phyloP scores from a whole-genome alignment of 2,888 invertebrate species.

The Leptura quadrifasciata region DNA sequence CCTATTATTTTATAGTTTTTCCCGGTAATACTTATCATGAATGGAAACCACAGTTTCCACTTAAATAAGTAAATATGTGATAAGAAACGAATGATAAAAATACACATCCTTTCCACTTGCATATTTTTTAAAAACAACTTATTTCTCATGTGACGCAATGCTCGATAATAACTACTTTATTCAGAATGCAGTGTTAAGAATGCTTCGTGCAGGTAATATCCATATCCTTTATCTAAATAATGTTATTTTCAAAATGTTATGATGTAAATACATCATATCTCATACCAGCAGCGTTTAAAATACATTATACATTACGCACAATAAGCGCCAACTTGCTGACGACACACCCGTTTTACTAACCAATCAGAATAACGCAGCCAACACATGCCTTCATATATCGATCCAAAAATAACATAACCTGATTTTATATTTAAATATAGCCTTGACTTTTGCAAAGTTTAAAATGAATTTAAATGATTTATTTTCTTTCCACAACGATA shows the following conservation, averaged over 20 bases:
- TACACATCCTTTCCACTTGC: no score
- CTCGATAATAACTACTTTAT: not conserved
- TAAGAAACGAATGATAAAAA: not conserved
- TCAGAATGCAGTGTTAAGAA: not conserved
- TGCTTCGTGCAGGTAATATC: not conserved
- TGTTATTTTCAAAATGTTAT: not conserved
- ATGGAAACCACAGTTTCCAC: not conserved
- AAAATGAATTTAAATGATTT: slow-evolving; percentile 11
- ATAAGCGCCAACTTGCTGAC: slow-evolving; percentile 41
- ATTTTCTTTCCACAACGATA: not conserved
- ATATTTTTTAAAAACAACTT: no score
- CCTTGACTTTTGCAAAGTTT: slow-evolving; percentile 59
- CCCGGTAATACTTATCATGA: not conserved
- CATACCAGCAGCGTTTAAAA: not conserved
- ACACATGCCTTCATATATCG: slow-evolving; percentile 62
- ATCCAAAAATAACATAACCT: slow-evolving; percentile 62
- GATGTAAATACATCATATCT: slow-evolving; percentile 12
- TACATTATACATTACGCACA: not conserved
- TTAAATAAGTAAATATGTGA: not conserved
- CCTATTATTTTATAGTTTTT: not conserved
- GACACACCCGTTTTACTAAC: slow-evolving; percentile 65
- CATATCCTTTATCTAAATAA: slow-evolving; percentile 4
- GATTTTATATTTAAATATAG: slow-evolving; percentile 50
- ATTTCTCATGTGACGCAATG: not conserved
- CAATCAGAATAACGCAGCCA: slow-evolving; percentile 57